A percentile compares a stretch with the other conserved stretches of the same genome.
Evolutionary conservation across 2,113 vertebrate genomes (phyloP).

Genomic region (Notarius quadriscutis): DNA sequence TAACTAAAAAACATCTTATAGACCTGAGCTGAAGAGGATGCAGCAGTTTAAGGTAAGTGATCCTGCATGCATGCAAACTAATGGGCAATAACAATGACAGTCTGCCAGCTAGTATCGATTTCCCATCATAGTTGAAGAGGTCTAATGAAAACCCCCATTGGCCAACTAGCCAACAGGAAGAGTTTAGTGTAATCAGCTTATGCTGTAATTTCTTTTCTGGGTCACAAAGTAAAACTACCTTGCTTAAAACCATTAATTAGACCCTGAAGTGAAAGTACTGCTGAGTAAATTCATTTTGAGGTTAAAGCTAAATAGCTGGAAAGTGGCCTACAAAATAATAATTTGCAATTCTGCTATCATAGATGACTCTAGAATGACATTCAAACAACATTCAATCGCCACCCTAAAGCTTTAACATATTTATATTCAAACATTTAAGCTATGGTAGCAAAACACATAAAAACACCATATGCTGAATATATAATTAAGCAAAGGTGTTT

Average conservation of each 20-base stretch:
- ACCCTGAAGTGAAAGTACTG: constrained; percentile 62
- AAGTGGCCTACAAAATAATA: constrained; percentile 46
- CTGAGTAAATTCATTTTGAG: constrained; percentile 58
- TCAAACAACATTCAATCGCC: constrained; percentile 37
- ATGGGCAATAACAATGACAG: background rate
- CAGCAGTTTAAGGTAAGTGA: background rate
- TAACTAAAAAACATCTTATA: background rate
- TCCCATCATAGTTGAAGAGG: constrained; percentile 33
- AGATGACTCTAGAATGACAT: constrained; percentile 55
- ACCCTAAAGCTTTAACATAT: constrained; percentile 38
- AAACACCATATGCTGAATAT: background rate
- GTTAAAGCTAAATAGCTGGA: constrained; percentile 52
- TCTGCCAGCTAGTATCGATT: constrained; percentile 33
- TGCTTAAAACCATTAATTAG: constrained; percentile 75
- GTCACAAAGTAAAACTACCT: constrained; percentile 72
- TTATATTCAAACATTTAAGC: constrained; percentile 13
- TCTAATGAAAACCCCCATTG: constrained; percentile 32
- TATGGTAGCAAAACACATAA: background rate
- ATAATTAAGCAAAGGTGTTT: background rate
- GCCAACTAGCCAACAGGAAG: constrained; percentile 41
- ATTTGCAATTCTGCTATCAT: constrained; percentile 45
- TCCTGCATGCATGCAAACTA: constrained; percentile 9
- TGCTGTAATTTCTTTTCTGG: constrained; percentile 70
- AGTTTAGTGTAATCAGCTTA: constrained; percentile 68
- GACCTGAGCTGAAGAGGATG: too few species aligned